Evolutionary conservation across 2,113 vertebrate genomes (phyloP).

Genomic region (Bambusicola thoracicus): DNA sequence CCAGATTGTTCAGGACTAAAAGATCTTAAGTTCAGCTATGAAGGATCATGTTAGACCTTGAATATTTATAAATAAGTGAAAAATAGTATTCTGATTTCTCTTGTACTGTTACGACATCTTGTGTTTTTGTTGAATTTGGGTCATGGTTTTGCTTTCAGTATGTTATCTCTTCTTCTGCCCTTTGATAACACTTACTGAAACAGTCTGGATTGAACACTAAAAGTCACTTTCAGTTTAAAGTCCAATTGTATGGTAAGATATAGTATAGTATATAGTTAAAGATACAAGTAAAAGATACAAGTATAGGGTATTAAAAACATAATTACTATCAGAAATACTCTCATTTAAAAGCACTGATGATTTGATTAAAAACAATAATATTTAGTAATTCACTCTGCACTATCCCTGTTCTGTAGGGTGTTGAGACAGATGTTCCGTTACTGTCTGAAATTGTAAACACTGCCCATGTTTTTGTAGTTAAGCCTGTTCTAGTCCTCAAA

Average conservation of each 20-base stretch:
- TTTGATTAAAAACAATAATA: neutral
- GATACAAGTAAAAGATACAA: no score
- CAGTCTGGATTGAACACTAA: neutral
- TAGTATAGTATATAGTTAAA: neutral
- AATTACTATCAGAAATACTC: neutral
- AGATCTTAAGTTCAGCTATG: neutral
- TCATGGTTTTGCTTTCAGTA: neutral
- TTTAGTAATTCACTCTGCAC: neutral
- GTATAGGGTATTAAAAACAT: neutral
- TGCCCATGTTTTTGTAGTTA: neutral
- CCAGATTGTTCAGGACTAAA: neutral
- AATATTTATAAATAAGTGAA: neutral
- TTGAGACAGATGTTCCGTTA: neutral
- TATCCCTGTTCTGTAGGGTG: rapidly evolving
- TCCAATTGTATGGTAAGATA: neutral
- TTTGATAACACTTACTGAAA: neutral
- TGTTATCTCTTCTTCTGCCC: neutral
- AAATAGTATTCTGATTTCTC: neutral
- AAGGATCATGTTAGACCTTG: neutral
- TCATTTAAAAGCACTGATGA: neutral
- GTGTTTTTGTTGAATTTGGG: neutral
- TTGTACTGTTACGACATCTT: neutral
- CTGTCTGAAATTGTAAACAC: neutral
- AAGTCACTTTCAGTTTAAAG: neutral
- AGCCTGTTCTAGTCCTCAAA: neutral